phyloP scores from a whole-genome alignment of 2,113 vertebrate species.

The Apistogramma diplotaenia region DNA sequence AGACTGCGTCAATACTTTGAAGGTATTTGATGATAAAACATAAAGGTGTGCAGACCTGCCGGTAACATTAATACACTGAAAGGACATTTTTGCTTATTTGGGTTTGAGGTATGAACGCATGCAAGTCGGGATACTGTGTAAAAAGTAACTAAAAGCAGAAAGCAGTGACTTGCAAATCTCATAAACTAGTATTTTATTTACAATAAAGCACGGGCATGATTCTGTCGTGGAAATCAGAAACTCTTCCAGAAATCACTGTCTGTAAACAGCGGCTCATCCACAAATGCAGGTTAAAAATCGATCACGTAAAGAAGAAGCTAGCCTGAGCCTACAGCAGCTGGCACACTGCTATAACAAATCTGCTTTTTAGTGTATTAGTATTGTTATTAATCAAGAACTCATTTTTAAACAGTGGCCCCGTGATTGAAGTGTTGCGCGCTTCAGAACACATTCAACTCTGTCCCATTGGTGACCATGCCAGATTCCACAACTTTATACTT shows the following conservation, averaged over 20 bases:
- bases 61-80: background rate
- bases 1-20: too few species aligned
- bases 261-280: too few species aligned
- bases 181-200: background rate
- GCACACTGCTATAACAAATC: background rate
- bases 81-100: background rate
- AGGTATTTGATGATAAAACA: too few species aligned
- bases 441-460: background rate
- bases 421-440: background rate
- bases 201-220: too few species aligned
- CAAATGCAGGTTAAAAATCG: too few species aligned
- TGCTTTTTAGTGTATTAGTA: background rate
- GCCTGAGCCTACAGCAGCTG: background rate
- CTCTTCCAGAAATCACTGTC: too few species aligned
- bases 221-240: too few species aligned
- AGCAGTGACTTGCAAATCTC: background rate
- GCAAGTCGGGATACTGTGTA: background rate
- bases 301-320: too few species aligned
- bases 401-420: background rate
- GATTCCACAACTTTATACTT: background rate
- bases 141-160: background rate
- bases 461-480: background rate
- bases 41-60: background rate
- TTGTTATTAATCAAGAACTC: background rate
- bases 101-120: background rate